phyloP scores from a whole-genome alignment of 2,888 invertebrate species.

The Panorpa germanica region DNA sequence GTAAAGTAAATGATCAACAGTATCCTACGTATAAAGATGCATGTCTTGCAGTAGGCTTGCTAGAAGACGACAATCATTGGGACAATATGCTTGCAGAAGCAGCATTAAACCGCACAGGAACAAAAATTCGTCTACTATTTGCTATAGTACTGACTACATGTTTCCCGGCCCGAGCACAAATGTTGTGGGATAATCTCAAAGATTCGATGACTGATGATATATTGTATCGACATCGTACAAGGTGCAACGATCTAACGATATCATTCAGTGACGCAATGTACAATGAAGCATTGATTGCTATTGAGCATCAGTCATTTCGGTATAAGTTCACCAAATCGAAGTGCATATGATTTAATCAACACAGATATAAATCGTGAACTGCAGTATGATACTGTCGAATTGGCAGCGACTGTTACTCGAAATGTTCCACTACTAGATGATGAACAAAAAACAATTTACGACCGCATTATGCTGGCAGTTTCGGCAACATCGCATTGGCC shows the following conservation, averaged over 20 bases:
- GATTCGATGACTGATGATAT: slow-evolving; percentile 15
- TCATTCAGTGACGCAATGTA: too few species aligned
- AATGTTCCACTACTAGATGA: too few species aligned
- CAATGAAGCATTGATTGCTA: slow-evolving; percentile 16
- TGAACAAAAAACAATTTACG: too few species aligned
- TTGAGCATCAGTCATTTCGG: slow-evolving; percentile 16
- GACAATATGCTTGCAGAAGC: slow-evolving; percentile 12
- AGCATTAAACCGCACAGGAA: slow-evolving; percentile 13
- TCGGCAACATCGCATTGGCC: too few species aligned
- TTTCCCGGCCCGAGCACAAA: slow-evolving; percentile 14
- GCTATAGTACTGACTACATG: slow-evolving; percentile 17
- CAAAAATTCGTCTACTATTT: slow-evolving; percentile 15
- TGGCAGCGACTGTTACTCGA: too few species aligned
- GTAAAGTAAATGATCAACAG: slow-evolving; percentile 7
- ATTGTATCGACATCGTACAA: slow-evolving; percentile 15
- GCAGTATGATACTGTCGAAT: too few species aligned
- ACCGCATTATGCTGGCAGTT: too few species aligned
- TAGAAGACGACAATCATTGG: slow-evolving; percentile 14
- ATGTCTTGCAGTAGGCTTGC: slow-evolving; percentile 11
- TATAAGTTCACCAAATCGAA: slow-evolving; percentile 14
- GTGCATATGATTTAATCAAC: too few species aligned
- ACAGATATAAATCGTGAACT: too few species aligned
- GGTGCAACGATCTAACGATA: too few species aligned
- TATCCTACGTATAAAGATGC: slow-evolving; percentile 11
- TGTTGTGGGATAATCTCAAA: slow-evolving; percentile 15